Percentiles rank a stretch among this genome's conserved stretches.
Evolutionary conservation across 1,140 invertebrate genomes (phyloP).

Genomic region (Apolygus lucorum): DNA sequence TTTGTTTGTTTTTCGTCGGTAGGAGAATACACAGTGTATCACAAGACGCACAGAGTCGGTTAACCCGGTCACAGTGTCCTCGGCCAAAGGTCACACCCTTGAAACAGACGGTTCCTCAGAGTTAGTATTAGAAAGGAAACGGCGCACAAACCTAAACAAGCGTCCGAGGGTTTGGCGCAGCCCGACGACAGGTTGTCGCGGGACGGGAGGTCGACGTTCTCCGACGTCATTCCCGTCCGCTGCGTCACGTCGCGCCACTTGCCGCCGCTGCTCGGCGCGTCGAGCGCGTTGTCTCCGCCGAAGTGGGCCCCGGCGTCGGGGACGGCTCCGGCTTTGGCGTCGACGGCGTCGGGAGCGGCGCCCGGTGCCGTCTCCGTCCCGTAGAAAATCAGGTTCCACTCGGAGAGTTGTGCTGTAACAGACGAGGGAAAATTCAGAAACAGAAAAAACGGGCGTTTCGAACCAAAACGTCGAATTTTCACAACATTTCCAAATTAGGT

Average conservation of each 20-base stretch:
- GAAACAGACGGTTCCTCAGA: slow-evolving; percentile 11
- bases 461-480: too few relatives aligned
- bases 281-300: not conserved
- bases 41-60: slow-evolving; percentile 13
- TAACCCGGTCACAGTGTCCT: slow-evolving; percentile 19
- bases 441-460: too few relatives aligned
- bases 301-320: slow-evolving; percentile 21
- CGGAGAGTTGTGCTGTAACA: slow-evolving; percentile 42
- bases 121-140: slow-evolving; percentile 29
- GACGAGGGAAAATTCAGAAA: too few relatives aligned
- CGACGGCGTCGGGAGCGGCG: not conserved
- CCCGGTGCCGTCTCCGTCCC: slow-evolving; percentile 47
- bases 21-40: not conserved
- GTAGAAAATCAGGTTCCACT: slow-evolving; percentile 50
- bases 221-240: slow-evolving; percentile 25
- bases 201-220: slow-evolving; percentile 18
- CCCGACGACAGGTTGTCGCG: slow-evolving; percentile 17
- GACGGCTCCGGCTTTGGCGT: not conserved
- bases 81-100: slow-evolving; percentile 9
- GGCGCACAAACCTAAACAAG: slow-evolving; percentile 34
- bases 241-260: slow-evolving; percentile 22
- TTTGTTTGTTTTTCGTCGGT: not conserved
- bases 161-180: slow-evolving; percentile 27
- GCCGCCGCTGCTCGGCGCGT: not conserved
- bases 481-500: too few relatives aligned